These are phyloP conservation scores for Nowickia ferox DNA, from an alignment of 2,888 invertebrate species.

Conservation along the genomic window DNA sequence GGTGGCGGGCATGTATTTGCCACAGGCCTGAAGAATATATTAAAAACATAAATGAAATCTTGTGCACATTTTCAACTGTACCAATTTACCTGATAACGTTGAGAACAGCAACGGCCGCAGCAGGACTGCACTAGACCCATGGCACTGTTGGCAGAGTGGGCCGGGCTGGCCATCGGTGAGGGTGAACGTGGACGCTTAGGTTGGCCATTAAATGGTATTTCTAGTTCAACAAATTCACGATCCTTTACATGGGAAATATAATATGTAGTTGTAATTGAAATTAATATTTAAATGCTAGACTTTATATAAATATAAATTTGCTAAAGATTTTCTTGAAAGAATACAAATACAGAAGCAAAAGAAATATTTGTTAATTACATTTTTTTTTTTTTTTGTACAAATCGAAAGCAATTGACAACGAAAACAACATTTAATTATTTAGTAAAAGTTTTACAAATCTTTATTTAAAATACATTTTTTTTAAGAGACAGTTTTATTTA, in stretches of 20 bases:
- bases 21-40: slow-evolving; percentile 86
- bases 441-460: slow-evolving; percentile 22
- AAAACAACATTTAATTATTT: slow-evolving; percentile 64
- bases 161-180: slow-evolving; percentile 93
- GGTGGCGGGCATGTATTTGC: slow-evolving; percentile 93
- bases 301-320: background rate
- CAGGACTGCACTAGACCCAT: slow-evolving; percentile 90
- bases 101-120: slow-evolving; percentile 92
- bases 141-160: slow-evolving; percentile 91
- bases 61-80: background rate
- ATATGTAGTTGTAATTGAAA: background rate
- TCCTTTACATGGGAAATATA: slow-evolving; percentile 85
- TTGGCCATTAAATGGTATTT: slow-evolving; percentile 96
- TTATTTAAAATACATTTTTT: slow-evolving; percentile 13
- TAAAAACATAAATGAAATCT: slow-evolving; percentile 8
- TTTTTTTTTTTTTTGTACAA: slow-evolving; percentile 51
- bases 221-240: slow-evolving; percentile 98
- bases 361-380: slow-evolving; percentile 13
- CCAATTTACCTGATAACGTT: slow-evolving; percentile 90
- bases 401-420: slow-evolving; percentile 69
- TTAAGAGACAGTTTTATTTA: slow-evolving; percentile 9
- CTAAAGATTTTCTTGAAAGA: slow-evolving; percentile 17
- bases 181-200: slow-evolving; percentile 95
- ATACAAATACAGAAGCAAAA: slow-evolving; percentile 67
- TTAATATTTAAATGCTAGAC: background rate